Percentiles rank a stretch among this genome's conserved stretches.
These are phyloP conservation scores for Asbolus verrucosus DNA, from an alignment of 1,140 invertebrate species.

Conservation along the genomic window DNA sequence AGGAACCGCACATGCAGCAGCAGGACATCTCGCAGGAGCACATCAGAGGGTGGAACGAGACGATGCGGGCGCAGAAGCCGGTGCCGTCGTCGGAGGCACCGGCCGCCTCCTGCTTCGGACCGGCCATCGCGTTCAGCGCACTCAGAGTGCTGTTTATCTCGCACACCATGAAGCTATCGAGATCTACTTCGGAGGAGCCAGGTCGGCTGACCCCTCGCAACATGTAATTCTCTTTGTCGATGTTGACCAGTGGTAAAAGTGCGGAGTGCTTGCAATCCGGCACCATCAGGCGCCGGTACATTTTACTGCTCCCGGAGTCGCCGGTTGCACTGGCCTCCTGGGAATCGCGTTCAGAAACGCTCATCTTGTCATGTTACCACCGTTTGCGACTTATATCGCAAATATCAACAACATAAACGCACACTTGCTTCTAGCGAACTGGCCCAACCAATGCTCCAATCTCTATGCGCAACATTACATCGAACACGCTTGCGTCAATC, in stretches of 20 bases:
- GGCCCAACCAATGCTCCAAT: neutral
- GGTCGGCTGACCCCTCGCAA: slow-evolving; percentile 64
- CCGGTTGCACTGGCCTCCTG: slow-evolving; percentile 47
- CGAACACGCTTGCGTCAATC: slow-evolving; percentile 1
- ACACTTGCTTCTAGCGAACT: slow-evolving; percentile 11
- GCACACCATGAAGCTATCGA: slow-evolving; percentile 62
- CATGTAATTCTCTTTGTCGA: slow-evolving; percentile 76
- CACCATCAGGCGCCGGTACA: slow-evolving; percentile 53
- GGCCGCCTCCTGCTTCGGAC: slow-evolving; percentile 28
- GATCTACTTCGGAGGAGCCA: slow-evolving; percentile 59
- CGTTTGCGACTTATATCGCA: slow-evolving; percentile 28
- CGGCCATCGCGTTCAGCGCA: slow-evolving; percentile 28
- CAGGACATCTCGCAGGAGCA: slow-evolving; percentile 69
- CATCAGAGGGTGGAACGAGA: slow-evolving; percentile 69
- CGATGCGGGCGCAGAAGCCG: slow-evolving; percentile 66
- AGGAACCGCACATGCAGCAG: slow-evolving; percentile 74
- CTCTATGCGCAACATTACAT: neutral
- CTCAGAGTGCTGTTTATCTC: slow-evolving; percentile 60
- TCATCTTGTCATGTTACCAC: slow-evolving; percentile 57
- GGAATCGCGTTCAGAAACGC: slow-evolving; percentile 52
- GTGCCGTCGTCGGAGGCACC: slow-evolving; percentile 40
- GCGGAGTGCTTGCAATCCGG: slow-evolving; percentile 50
- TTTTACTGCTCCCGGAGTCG: slow-evolving; percentile 51
- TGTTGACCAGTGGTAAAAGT: slow-evolving; percentile 59
- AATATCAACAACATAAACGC: neutral